Conservation (phyloP, 2,113 vertebrate genomes). For the Abramis brama region DNA sequence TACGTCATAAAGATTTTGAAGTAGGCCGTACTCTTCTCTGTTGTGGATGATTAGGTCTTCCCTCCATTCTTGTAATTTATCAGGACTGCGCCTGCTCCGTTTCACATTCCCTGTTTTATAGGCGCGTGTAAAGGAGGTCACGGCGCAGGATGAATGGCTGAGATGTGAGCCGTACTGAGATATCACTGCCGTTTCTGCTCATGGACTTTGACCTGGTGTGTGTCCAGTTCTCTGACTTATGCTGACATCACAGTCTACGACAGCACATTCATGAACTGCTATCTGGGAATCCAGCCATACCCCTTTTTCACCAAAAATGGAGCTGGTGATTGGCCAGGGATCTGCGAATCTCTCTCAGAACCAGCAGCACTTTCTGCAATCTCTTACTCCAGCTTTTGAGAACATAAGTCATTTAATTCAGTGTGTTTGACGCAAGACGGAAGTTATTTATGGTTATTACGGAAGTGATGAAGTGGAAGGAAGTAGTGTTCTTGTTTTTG, state of each 20-base stretch:
- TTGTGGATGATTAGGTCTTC: background rate
- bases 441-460: background rate
- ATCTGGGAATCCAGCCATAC: constrained; percentile 31
- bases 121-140: constrained; percentile 1
- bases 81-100: background rate
- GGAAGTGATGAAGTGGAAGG: background rate
- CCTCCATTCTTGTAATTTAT: background rate
- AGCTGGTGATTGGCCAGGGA: background rate
- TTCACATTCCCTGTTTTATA: constrained; percentile 19
- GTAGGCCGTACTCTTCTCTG: background rate
- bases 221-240: constrained; percentile 31
- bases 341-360: background rate
- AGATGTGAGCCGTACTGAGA: background rate
- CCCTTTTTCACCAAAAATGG: background rate
- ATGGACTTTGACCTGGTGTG: constrained; percentile 4
- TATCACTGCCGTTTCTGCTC: constrained; percentile 18
- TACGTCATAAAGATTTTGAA: background rate
- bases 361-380: background rate
- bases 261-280: constrained; percentile 57
- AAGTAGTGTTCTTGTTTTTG: background rate
- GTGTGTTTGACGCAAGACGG: background rate
- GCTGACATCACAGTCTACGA: constrained; percentile 64
- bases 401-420: background rate
- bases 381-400: background rate
- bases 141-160: constrained; percentile 24